Conservation (phyloP, 2,888 invertebrate species). For the Andrena trimmerana region DNA sequence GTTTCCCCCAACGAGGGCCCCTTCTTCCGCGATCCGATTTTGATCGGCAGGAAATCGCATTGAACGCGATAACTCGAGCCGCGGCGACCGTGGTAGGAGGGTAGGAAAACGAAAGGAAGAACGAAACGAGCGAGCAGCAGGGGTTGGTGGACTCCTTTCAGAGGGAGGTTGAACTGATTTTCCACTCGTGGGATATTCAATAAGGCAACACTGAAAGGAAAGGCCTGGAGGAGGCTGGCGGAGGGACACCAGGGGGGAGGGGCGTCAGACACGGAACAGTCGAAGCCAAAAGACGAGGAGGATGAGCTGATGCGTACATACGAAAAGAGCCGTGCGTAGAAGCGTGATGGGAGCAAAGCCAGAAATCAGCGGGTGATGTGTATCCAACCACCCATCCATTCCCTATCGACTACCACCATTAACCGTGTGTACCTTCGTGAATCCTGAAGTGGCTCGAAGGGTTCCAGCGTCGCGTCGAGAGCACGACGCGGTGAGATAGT, state of each 20-base stretch:
- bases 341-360: constrained; percentile 53
- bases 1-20: constrained; percentile 29
- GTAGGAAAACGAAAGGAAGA: constrained; percentile 61
- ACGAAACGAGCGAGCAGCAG: constrained; percentile 58
- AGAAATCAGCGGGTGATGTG: constrained; percentile 71
- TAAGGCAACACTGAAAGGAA: constrained; percentile 83
- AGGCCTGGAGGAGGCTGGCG: constrained; percentile 76
- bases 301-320: constrained; percentile 66
- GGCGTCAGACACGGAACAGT: constrained; percentile 55
- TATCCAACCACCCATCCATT: constrained; percentile 70
- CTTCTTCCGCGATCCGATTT: constrained; percentile 78
- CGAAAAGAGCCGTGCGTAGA: constrained; percentile 71
- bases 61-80: constrained; percentile 80
- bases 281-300: constrained; percentile 67
- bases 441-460: constrained; percentile 67
- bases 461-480: constrained; percentile 72
- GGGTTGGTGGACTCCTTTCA: constrained; percentile 78
- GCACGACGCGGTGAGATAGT: constrained; percentile 71
- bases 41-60: constrained; percentile 80
- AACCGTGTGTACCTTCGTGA: constrained; percentile 61
- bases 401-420: constrained; percentile 73
- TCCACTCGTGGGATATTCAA: constrained; percentile 84
- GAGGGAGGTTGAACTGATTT: constrained; percentile 80
- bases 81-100: constrained; percentile 47
- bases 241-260: constrained; percentile 44